Evolutionary conservation across 2,113 vertebrate genomes (phyloP), one percentile per base, ranked within the genome.

Genomic region (Cavia porcellus): DNA sequence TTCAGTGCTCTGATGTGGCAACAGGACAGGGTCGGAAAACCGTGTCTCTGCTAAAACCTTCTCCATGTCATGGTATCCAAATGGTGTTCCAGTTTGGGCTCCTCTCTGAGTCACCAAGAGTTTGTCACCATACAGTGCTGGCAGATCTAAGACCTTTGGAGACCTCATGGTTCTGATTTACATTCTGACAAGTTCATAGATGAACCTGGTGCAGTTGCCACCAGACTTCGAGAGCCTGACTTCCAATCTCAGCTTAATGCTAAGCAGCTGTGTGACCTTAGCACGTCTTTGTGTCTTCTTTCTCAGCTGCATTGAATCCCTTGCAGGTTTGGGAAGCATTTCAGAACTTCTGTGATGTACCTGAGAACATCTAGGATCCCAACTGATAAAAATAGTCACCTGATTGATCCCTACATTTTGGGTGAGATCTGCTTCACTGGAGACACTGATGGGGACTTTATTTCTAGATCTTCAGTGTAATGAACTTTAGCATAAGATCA

Each of bases 371-470:
- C 77, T 97, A 75, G 96, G 90, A 96, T 75, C 70, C 75, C 80
- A 80, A 95, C 62, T 97, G 96, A 97, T 97, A 95, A 98, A 97
- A 98, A 90, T 85, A 96, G 88, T 97, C 95, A 77, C 94, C 96
- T 97, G 96, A 98, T 97, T 97, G 90, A 94, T 95, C 77, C 94
- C 97, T 96, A 57, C 94, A 93, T 90, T 97, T 96, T 97, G 93
- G 79, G 30, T 64, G 72, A 50, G 13, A 97, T 97, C 95, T 13
- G 17, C 55, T 17, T 57, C 55, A 57, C 55, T 96, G 87, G 86
- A 96, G 93, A 86, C 13, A 62, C 85, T 94, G 62, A 86, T 92
- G 80, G 59, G 50, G 70, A 91, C 96, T 98, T 98, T 96, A 87
- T 94, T 96, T 97, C 15, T 57, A 57, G 55, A 57, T 57, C 55